A percentile compares a stretch with the other conserved stretches of the same genome.
phyloP scores from a whole-genome alignment of 1,140 invertebrate species.

The Aphelinus atriplicis region DNA sequence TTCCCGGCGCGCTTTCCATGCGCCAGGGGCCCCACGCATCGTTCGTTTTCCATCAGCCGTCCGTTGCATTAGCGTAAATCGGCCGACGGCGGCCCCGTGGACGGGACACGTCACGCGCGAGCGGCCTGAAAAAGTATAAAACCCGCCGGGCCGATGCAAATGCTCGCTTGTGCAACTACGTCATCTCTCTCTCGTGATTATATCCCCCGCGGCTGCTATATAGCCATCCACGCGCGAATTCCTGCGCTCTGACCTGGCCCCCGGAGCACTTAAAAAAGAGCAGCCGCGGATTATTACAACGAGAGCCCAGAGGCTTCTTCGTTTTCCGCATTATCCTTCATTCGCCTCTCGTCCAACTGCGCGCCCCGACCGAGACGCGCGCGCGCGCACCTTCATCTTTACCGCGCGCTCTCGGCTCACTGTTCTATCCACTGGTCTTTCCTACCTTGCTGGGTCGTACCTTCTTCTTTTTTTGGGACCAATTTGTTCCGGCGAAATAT shows the following conservation, averaged over 20 bases:
- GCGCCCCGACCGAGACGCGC: no score
- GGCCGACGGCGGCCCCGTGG: not conserved
- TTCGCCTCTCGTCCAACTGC: not conserved
- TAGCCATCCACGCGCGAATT: slow-evolving; percentile 19
- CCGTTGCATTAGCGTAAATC: not conserved
- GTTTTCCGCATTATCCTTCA: slow-evolving; percentile 20
- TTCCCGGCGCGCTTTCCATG: not conserved
- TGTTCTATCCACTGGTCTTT: no score
- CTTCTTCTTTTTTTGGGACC: no score
- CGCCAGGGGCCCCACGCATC: not conserved
- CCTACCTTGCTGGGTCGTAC: no score
- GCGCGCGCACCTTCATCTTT: no score
- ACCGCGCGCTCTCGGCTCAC: no score
- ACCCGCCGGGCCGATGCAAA: not conserved
- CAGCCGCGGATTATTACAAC: not conserved
- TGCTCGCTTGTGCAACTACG: not conserved
- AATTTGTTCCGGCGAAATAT: no score
- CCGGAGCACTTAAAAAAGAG: not conserved
- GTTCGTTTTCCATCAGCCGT: slow-evolving; percentile 6
- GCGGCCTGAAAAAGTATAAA: not conserved
- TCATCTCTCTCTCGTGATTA: not conserved
- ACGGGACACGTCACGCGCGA: not conserved
- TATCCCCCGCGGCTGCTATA: not conserved
- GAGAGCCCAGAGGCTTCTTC: not conserved
- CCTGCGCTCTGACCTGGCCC: slow-evolving; percentile 23